phyloP scores from a whole-genome alignment of 2,888 invertebrate genomes.

The Timandra comae region DNA sequence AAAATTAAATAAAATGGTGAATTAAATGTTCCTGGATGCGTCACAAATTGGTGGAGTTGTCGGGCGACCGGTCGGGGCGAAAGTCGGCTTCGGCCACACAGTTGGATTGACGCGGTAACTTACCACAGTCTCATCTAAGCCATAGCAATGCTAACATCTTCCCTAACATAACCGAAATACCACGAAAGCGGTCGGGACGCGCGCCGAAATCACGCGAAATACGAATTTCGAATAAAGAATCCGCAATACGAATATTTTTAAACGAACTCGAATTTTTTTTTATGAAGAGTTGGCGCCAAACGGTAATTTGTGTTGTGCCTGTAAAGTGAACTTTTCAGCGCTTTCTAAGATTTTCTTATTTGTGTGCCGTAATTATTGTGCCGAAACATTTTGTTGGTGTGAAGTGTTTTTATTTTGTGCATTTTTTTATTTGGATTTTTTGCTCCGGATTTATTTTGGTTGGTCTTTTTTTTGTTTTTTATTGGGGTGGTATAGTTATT shows the following conservation, averaged over 20 bases:
- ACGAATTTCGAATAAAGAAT: conserved; percentile 31
- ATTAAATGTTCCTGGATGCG: conserved; percentile 70
- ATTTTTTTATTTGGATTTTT: conserved; percentile 70
- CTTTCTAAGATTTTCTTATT: conserved; percentile 54
- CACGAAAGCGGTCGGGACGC: conserved; percentile 45
- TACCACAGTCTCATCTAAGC: conserved; percentile 75
- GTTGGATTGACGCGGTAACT: conserved; percentile 60
- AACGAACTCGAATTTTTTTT: conserved; percentile 27
- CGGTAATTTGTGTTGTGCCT: conserved; percentile 71
- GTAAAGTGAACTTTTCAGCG: conserved; percentile 56
- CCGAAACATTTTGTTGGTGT: conserved; percentile 48
- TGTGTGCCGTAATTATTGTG: conserved; percentile 57
- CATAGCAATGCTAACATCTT: conserved; percentile 74
- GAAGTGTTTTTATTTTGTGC: conserved; percentile 52
- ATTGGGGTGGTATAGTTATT: conserved; percentile 7
- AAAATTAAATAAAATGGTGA: conserved; percentile 39
- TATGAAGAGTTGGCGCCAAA: conserved; percentile 62
- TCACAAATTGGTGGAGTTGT: conserved; percentile 64
- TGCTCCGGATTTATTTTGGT: conserved; percentile 70
- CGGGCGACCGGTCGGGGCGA: conserved; percentile 76
- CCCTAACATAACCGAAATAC: conserved; percentile 71
- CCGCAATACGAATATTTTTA: conserved; percentile 35
- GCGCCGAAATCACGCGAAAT: conserved; percentile 60
- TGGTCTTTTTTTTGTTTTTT: conserved; percentile 52
- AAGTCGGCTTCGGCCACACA: conserved; percentile 67